Conservation (phyloP, 2,797 vertebrate species). For the Tiaroga cobitis region DNA sequence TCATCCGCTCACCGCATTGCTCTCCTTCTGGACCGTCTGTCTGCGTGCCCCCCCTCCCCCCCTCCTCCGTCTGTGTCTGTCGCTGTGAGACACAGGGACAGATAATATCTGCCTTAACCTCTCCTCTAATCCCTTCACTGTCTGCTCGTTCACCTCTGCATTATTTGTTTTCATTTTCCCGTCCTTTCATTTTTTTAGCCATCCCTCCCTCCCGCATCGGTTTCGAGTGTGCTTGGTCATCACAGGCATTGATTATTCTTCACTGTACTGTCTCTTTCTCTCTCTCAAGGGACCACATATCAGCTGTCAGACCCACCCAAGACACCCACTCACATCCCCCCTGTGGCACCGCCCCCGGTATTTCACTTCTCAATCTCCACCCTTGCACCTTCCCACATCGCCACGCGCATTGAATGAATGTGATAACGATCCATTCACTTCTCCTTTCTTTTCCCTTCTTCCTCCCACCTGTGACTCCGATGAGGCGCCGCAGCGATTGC, state of each 20-base stretch:
- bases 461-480: slow-evolving; percentile 27
- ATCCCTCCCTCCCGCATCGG: slow-evolving; percentile 7
- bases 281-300: slow-evolving; percentile 33
- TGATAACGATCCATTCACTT: neutral
- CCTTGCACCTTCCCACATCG: neutral
- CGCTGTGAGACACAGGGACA: slow-evolving; percentile 73
- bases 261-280: slow-evolving; percentile 23
- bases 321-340: slow-evolving; percentile 33
- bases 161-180: slow-evolving; percentile 42
- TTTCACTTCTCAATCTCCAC: slow-evolving; percentile 7
- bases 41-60: slow-evolving; percentile 66
- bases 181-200: slow-evolving; percentile 33
- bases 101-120: slow-evolving; percentile 74
- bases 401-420: neutral
- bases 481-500: neutral
- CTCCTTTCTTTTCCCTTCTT: slow-evolving; percentile 16
- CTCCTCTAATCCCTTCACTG: slow-evolving; percentile 36
- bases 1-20: slow-evolving; percentile 71
- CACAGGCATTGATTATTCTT: slow-evolving; percentile 48
- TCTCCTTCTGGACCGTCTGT: slow-evolving; percentile 74
- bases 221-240: slow-evolving; percentile 35
- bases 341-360: neutral
- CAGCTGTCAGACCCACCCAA: slow-evolving; percentile 53
- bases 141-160: slow-evolving; percentile 41
- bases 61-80: slow-evolving; percentile 76